Percentiles rank a stretch among this genome's conserved stretches.
phyloP scores from a whole-genome alignment of 1,140 invertebrate genomes.

The Drosophila kohkoa region DNA sequence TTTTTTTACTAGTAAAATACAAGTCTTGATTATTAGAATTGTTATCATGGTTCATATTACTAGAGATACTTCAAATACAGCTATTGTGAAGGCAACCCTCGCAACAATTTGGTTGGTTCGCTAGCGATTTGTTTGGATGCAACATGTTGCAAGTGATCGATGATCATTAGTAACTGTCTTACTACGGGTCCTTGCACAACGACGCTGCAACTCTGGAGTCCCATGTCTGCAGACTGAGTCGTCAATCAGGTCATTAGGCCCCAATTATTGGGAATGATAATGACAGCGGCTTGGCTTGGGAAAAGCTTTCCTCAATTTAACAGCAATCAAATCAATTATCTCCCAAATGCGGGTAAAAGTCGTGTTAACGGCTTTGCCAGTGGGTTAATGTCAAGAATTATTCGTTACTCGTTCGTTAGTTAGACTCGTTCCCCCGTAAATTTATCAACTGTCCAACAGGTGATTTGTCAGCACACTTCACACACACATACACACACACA shows the following conservation, averaged over 20 bases:
- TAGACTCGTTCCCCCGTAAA: slow-evolving; percentile 5
- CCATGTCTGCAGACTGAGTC: slow-evolving; percentile 12
- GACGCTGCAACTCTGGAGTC: not conserved
- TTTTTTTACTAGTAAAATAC: too few relatives aligned
- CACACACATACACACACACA: slow-evolving; percentile 26
- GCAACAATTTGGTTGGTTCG: slow-evolving; percentile 1
- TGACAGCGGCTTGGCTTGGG: slow-evolving; percentile 36
- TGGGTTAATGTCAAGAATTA: slow-evolving; percentile 47
- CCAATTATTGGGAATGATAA: slow-evolving; percentile 29
- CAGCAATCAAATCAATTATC: slow-evolving; percentile 57
- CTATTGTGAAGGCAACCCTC: not conserved
- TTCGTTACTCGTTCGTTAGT: slow-evolving; percentile 22
- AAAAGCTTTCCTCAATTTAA: slow-evolving; percentile 47
- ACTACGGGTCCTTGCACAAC: slow-evolving; percentile 43
- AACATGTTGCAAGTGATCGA: slow-evolving; percentile 44
- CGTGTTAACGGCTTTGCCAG: slow-evolving; percentile 39
- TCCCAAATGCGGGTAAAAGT: slow-evolving; percentile 38
- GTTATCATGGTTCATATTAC: too few relatives aligned
- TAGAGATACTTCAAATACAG: too few relatives aligned
- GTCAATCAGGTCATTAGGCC: slow-evolving; percentile 34
- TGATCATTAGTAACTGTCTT: slow-evolving; percentile 16
- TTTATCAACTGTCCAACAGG: slow-evolving; percentile 42
- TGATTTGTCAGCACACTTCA: slow-evolving; percentile 52
- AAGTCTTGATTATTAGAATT: too few relatives aligned
- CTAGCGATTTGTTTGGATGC: slow-evolving; percentile 11